phyloP scores from a whole-genome alignment of 2,113 vertebrate species.

The Phrynosoma platyrhinos region DNA sequence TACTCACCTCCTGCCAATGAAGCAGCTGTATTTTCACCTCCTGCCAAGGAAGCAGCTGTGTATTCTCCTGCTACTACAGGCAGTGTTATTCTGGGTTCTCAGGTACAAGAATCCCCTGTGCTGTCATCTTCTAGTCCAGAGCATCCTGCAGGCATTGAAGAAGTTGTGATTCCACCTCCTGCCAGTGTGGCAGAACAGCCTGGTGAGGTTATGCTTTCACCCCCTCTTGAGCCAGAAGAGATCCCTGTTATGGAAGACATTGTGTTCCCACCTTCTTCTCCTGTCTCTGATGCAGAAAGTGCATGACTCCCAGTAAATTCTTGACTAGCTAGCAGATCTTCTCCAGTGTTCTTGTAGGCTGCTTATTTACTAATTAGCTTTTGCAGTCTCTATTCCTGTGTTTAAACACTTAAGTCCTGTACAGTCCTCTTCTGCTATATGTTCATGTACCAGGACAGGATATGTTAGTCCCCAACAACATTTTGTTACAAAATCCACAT shows the following conservation, averaged over 20 bases:
- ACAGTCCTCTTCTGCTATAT: neutral
- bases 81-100: neutral
- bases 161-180: neutral
- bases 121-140: neutral
- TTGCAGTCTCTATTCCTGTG: too few species aligned
- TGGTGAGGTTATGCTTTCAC: neutral
- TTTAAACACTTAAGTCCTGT: neutral
- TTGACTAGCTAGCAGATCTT: neutral
- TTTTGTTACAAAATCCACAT: too few species aligned
- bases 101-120: neutral
- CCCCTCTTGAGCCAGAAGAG: neutral
- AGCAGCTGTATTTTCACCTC: too few species aligned
- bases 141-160: neutral
- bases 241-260: neutral
- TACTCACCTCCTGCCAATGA: too few species aligned
- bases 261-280: neutral
- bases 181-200: neutral
- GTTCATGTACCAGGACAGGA: too few species aligned
- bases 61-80: neutral
- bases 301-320: conserved; percentile 2
- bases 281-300: neutral
- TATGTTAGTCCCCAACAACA: too few species aligned
- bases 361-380: neutral
- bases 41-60: too few species aligned
- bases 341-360: neutral